Percentiles rank a stretch among this genome's conserved stretches.
Evolutionary conservation across 2,888 invertebrate genomes (phyloP).

Genomic region (Dynastes grantii): DNA sequence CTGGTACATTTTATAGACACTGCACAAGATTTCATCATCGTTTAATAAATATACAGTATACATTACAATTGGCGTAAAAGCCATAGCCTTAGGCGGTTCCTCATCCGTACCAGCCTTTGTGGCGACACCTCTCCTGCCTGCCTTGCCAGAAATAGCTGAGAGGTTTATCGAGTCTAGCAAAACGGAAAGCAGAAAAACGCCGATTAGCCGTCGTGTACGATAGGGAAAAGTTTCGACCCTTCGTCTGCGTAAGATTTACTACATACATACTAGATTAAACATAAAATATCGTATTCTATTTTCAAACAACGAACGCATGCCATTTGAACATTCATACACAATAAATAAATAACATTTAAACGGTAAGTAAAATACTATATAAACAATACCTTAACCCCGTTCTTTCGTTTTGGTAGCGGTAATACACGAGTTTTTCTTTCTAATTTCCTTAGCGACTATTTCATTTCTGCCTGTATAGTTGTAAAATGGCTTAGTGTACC

Average conservation of each 20-base stretch:
- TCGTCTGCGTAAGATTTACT: not conserved
- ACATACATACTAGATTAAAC: not conserved
- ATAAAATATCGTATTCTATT: not conserved
- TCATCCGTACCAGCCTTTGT: constrained; percentile 38
- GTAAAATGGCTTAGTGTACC: not conserved
- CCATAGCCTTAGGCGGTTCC: not conserved
- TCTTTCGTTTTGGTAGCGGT: constrained; percentile 44
- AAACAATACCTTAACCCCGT: constrained; percentile 54
- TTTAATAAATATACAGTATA: constrained; percentile 37
- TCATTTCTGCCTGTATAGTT: not conserved
- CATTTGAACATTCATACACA: constrained; percentile 62
- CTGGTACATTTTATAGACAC: constrained; percentile 39
- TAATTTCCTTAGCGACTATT: not conserved
- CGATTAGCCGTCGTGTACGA: not conserved
- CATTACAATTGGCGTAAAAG: not conserved
- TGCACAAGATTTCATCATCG: constrained; percentile 31
- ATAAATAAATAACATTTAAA: constrained; percentile 62
- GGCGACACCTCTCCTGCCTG: constrained; percentile 16
- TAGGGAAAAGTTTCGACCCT: not conserved
- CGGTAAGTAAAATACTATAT: constrained; percentile 55
- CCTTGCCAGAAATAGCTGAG: constrained; percentile 37
- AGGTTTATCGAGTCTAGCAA: constrained; percentile 28
- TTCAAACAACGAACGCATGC: constrained; percentile 57
- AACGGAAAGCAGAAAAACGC: constrained; percentile 14
- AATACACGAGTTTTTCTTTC: not conserved